Percentiles rank a stretch among this genome's conserved stretches.
Conservation (phyloP, 1,140 invertebrate species). For the Musca vetustissima region DNA sequence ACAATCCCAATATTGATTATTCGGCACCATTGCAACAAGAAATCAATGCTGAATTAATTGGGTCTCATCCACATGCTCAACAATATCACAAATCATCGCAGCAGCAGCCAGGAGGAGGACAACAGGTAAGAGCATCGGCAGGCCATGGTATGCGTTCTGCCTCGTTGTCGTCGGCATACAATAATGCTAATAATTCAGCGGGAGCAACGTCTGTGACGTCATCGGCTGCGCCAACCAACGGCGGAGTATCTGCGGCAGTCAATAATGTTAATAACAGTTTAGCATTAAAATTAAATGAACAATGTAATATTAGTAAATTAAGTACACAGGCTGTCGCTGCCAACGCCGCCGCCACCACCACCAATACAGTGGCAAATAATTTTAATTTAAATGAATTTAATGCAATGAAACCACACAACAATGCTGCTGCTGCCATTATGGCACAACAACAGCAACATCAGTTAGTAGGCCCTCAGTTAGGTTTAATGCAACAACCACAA, state of each 20-base stretch:
- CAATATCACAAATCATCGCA: conserved; percentile 41
- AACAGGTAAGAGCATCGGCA: not conserved
- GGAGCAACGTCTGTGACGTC: too few relatives aligned
- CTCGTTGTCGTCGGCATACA: not conserved
- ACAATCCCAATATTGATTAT: conserved; percentile 49
- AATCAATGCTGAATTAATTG: conserved; percentile 51
- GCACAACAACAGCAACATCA: conserved; percentile 31
- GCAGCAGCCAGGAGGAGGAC: conserved; percentile 30
- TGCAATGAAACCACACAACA: conserved; percentile 17
- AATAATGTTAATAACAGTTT: conserved; percentile 27
- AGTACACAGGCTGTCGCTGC: conserved; percentile 6
- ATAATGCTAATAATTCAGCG: not conserved
- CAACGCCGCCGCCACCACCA: too few relatives aligned
- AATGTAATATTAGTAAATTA: conserved; percentile 30
- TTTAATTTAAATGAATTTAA: conserved; percentile 25
- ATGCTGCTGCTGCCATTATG: conserved; percentile 12
- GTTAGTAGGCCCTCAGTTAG: conserved; percentile 19
- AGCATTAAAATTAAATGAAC: conserved; percentile 30
- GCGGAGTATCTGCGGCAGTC: not conserved
- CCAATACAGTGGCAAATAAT: conserved; percentile 28
- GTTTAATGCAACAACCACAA: conserved; percentile 18
- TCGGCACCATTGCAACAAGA: conserved; percentile 51
- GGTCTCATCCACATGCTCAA: conserved; percentile 51
- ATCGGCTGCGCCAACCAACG: too few relatives aligned
- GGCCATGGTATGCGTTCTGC: not conserved